A percentile compares a stretch with the other conserved stretches of the same genome.
phyloP scores from a whole-genome alignment of 2,888 invertebrate species.

The Euspilapteryx auroguttella region DNA sequence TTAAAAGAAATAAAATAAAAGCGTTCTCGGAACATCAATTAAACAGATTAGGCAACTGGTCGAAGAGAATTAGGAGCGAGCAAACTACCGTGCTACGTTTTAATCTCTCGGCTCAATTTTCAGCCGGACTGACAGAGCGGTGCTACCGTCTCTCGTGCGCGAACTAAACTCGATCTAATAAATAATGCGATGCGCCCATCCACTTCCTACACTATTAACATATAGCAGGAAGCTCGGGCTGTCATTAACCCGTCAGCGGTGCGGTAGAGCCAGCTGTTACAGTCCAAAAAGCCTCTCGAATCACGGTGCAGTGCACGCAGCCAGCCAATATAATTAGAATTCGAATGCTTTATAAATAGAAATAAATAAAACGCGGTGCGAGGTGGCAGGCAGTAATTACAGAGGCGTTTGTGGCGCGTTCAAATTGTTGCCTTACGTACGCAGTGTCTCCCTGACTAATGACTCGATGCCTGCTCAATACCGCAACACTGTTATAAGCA shows the following conservation, averaged over 20 bases:
- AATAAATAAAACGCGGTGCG: constrained; percentile 51
- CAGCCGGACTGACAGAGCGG: constrained; percentile 39
- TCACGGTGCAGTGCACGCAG: constrained; percentile 29
- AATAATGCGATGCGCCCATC: constrained; percentile 45
- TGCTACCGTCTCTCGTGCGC: constrained; percentile 20
- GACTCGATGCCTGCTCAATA: constrained; percentile 33
- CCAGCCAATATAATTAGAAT: constrained; percentile 41
- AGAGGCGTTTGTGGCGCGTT: constrained; percentile 25
- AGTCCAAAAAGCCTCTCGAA: constrained; percentile 25
- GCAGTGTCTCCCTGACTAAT: constrained; percentile 48
- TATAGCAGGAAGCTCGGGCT: constrained; percentile 51
- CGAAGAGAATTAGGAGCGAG: constrained; percentile 36
- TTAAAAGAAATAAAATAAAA: no score
- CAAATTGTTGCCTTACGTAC: constrained; percentile 43
- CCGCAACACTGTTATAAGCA: constrained; percentile 28
- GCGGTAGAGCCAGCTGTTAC: constrained; percentile 40
- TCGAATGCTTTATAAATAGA: constrained; percentile 49
- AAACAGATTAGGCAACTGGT: constrained; percentile 42
- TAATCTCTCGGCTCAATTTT: constrained; percentile 40
- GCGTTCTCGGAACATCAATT: no score
- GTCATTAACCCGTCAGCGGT: constrained; percentile 53
- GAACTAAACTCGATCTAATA: constrained; percentile 41
- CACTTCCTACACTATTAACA: constrained; percentile 53
- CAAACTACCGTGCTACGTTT: constrained; percentile 57
- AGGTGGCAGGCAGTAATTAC: constrained; percentile 52